Evolutionary conservation across 2,797 vertebrate species (phyloP).

Genomic region (Rhabdomys pumilio): DNA sequence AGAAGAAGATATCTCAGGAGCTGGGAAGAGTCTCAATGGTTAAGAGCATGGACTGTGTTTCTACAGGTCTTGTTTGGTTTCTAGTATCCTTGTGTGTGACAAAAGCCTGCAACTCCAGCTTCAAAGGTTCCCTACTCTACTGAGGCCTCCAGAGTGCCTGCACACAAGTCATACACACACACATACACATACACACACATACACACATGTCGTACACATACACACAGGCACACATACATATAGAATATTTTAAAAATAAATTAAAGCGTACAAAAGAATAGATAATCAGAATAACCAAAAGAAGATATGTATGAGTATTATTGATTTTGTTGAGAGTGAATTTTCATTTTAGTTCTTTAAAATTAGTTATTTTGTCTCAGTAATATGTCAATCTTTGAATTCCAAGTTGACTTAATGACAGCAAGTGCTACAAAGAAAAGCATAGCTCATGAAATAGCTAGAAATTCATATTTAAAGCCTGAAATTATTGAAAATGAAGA

Average conservation of each 20-base stretch:
- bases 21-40: neutral
- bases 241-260: neutral
- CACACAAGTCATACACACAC: neutral
- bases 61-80: neutral
- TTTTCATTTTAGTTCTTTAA: conserved; percentile 61
- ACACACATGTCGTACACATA: neutral
- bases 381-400: conserved; percentile 49
- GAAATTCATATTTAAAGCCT: conserved; percentile 37
- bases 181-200: neutral
- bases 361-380: neutral
- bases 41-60: neutral
- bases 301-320: conserved; percentile 17
- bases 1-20: neutral
- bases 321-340: conserved; percentile 52
- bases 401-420: conserved; percentile 19
- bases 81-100: neutral
- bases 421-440: neutral
- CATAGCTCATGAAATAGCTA: conserved; percentile 18
- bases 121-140: neutral
- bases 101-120: neutral
- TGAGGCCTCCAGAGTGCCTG: neutral
- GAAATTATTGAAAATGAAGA: conserved; percentile 59
- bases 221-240: neutral
- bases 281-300: neutral
- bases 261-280: conserved; percentile 52